Conservation (phyloP, 2,888 invertebrate species). For the Melieria omissa region DNA sequence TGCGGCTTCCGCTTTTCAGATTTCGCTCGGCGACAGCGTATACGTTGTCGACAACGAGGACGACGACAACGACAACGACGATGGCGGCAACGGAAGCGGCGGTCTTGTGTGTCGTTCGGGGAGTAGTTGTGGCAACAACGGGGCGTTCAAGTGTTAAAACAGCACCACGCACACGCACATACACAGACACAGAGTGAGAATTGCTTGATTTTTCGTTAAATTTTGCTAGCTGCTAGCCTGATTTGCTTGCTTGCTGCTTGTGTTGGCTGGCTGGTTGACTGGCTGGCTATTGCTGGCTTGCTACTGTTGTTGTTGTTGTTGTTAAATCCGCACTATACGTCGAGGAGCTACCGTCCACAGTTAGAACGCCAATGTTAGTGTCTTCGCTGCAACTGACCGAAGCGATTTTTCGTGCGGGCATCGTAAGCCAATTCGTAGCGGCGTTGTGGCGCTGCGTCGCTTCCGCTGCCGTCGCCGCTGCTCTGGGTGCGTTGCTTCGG, state of each 20-base stretch:
- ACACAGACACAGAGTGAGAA: too few species aligned
- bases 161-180: too few species aligned
- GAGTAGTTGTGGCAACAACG: too few species aligned
- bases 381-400: conserved; percentile 57
- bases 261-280: conserved; percentile 20
- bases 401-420: conserved; percentile 49
- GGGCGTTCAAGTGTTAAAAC: too few species aligned
- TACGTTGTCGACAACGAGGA: too few species aligned
- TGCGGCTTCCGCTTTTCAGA: too few species aligned
- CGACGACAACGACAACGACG: too few species aligned
- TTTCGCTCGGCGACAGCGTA: too few species aligned
- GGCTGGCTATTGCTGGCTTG: conserved; percentile 12
- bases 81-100: too few species aligned
- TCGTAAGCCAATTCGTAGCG: conserved; percentile 18
- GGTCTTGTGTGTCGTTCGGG: too few species aligned
- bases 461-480: neutral
- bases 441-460: neutral
- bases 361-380: conserved; percentile 67
- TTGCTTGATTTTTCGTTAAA: too few species aligned
- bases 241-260: conserved; percentile 24
- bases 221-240: too few species aligned
- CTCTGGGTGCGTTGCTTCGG: neutral
- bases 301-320: conserved; percentile 38
- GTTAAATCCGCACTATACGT: conserved; percentile 57
- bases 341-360: conserved; percentile 57